Evolutionary conservation across 2,888 invertebrate genomes (phyloP).

Genomic region (Tachina fera): DNA sequence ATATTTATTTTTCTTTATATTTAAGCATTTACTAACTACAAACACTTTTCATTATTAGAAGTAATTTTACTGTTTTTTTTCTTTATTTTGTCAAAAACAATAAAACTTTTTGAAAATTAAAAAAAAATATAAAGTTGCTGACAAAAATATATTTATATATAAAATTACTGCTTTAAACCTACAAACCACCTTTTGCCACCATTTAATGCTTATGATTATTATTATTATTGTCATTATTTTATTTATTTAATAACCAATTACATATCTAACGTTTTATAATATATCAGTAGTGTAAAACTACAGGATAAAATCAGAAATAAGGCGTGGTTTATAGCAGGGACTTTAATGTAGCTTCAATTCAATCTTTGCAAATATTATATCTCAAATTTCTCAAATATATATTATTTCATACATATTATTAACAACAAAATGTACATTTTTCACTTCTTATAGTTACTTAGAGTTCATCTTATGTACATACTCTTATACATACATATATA

Average conservation of each 20-base stretch:
- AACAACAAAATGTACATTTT: too few species aligned
- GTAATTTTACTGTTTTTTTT: background rate
- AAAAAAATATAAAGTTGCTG: background rate
- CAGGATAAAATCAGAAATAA: too few species aligned
- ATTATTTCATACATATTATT: too few species aligned
- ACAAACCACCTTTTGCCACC: background rate
- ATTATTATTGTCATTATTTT: too few species aligned
- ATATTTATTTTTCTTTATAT: constrained; percentile 17
- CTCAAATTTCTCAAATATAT: too few species aligned
- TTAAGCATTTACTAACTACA: background rate
- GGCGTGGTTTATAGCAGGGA: too few species aligned
- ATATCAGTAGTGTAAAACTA: too few species aligned
- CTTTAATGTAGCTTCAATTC: too few species aligned
- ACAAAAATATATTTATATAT: background rate
- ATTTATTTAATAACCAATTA: too few species aligned
- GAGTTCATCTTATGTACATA: background rate
- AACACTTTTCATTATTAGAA: background rate
- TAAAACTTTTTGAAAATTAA: background rate
- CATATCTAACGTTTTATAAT: too few species aligned
- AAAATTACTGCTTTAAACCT: background rate
- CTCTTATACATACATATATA: background rate
- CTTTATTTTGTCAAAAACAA: too few species aligned
- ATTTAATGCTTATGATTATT: background rate
- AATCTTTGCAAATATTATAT: too few species aligned
- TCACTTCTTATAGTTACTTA: background rate